Evolutionary conservation across 2,888 invertebrate genomes (phyloP), one percentile per base, ranked within the genome.

Genomic region (Dryomyza anilis): DNA sequence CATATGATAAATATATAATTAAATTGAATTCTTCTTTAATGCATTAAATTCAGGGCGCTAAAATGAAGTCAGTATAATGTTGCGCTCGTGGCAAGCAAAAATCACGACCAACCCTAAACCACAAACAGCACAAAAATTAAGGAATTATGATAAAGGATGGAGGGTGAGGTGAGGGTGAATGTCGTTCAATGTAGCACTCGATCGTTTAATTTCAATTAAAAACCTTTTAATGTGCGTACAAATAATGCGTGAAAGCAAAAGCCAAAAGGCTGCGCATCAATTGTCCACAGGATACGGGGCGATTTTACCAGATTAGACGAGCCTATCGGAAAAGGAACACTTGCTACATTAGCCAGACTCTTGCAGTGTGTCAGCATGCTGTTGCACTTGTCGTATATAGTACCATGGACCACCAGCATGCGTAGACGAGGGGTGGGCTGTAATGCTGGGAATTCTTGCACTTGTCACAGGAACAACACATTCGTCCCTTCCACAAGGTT

Each of bases 121-220:
- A 70, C 80, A 79, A 76, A 76, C 73, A 74, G 71, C 73, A 74
- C 73, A 75, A 76, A 78, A 78, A 79, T 79, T 78, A 79, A 75
- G 73, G 78, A 72, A 79, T 79, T 78, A 79, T 73, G 69, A 63
- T 66, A 23, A 27, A 59, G 46, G 45, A 27, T 50, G 27, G 12
- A 19, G 45, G 12, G 43, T 60, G 46, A 63, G 53, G 43, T 53
- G 63, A 66, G 68, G 64, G 45, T 66, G 69, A 62, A 61, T 27
- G 36, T n/a, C 21, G 30, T 29, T 65, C 59, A 66, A 58, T 65
- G 66, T 69, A 74, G 72, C 75, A 74, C 75, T 73, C 74, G 81
- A 81, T 81, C 81, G 76, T 81, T 81, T 81, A 81, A 79, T 79
- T 81, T 81, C 79, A 81, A 81, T 81, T 81, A 81, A 78, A 81